Evolutionary conservation across 2,797 vertebrate species (phyloP), one percentile per base, ranked within the genome.

Genomic region (Ctenochaetus hawaiiensis): DNA sequence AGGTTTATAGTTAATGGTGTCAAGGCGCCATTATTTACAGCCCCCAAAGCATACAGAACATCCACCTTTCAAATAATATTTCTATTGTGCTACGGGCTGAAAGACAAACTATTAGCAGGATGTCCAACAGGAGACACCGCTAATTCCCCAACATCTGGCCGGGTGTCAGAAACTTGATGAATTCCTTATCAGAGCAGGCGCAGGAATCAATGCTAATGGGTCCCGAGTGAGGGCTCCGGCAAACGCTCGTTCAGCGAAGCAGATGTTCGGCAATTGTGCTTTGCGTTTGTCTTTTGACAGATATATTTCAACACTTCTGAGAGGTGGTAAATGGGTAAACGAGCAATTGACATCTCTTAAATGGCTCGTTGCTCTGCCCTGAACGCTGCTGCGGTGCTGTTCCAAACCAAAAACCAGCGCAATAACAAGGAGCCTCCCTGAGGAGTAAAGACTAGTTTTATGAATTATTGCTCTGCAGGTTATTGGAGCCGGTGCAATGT

Each of bases 81-180:
- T 83, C 76, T 75, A 76, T 77, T 78, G 58, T 62, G 67, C 67
- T 72, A 48, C 47, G 57, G 44, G 73, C 52, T 77, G 56, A 78
- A 88, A 85, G 75, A 82, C 80, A 77, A 70, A 85, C 78, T 83
- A 85, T 89, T 85, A 90, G 78, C 65, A 39, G 77, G 64, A 72
- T 86, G 91, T 89, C 90, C 88, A 93, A 90, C 89, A 89, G 87
- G 90, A 93, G 87, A 87, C 85, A 85, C 56, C 70, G 61, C 81
- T 89, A 86, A 93, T 92, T 90, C 83, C 85, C 81, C 58, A 94
- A 93, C 94, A 95, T 94, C 93, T 95, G 94, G 92, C 78, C 63
- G 44, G 83, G 85, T 92, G 93, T 94, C 91, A 92, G 85, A 80
- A 87, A 90, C 88, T 73, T 93, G 93, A 95, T 93, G 93, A 94